Conservation (phyloP, 2,113 vertebrate genomes). For the Protomyctophum bolini region DNA sequence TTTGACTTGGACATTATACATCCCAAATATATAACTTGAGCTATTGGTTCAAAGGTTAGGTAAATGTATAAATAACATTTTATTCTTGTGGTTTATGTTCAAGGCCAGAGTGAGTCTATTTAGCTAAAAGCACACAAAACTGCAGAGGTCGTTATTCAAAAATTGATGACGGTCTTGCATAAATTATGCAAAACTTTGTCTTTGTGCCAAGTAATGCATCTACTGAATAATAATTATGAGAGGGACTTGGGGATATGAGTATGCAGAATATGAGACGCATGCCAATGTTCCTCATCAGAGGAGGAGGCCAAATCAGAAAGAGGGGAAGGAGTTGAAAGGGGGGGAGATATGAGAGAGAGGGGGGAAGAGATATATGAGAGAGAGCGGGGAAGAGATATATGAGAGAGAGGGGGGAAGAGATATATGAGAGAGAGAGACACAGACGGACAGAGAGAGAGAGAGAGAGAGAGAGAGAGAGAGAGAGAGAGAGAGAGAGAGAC, state of each 20-base stretch:
- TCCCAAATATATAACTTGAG: constrained; percentile 11
- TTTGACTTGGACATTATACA: constrained; percentile 35
- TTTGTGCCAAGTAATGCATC: constrained; percentile 80
- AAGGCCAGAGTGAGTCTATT: constrained; percentile 67
- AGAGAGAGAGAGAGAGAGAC: neutral
- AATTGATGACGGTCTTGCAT: constrained; percentile 84
- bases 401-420: too few relatives aligned
- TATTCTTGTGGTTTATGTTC: constrained; percentile 58
- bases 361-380: neutral
- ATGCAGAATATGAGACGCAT: constrained; percentile 60
- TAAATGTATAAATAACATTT: constrained; percentile 79
- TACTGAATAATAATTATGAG: constrained; percentile 79
- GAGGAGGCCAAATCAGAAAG: neutral
- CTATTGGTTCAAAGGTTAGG: constrained; percentile 66
- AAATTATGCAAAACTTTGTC: constrained; percentile 87
- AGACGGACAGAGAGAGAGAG: too few relatives aligned
- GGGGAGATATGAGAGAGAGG: neutral
- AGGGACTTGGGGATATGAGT: constrained; percentile 61
- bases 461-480: neutral
- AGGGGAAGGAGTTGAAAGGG: neutral
- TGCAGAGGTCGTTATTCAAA: constrained; percentile 76
- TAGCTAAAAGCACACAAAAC: constrained; percentile 77
- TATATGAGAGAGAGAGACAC: too few relatives aligned
- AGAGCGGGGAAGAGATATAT: neutral
- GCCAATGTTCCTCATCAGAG: constrained; percentile 45